Conservation (phyloP, 2,113 vertebrate species). For the Periophthalmodon schlosseri region DNA sequence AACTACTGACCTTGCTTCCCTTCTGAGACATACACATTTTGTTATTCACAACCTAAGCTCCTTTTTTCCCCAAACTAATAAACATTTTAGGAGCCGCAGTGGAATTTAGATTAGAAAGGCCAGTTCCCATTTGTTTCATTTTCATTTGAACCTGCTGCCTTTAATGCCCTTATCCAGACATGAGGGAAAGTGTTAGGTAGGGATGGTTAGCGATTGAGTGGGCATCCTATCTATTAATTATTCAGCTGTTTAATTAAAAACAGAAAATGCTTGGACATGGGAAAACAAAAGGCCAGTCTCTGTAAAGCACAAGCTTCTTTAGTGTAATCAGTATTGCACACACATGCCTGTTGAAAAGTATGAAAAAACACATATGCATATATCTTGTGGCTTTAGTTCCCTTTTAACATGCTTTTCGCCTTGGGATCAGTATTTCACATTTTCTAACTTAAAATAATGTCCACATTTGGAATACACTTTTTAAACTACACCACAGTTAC, state of each 20-base stretch:
- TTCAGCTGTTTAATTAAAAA: conserved; percentile 27
- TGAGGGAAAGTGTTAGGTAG: conserved; percentile 9
- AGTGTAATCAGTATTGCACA: conserved; percentile 29
- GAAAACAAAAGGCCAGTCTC: neutral
- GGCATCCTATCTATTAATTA: conserved; percentile 5
- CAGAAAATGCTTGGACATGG: conserved; percentile 9
- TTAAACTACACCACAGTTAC: too few species aligned
- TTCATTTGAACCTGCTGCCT: neutral
- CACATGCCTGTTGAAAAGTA: conserved; percentile 36
- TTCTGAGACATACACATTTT: conserved; percentile 1
- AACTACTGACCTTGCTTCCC: conserved; percentile 1
- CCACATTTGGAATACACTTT: too few species aligned
- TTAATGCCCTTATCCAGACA: neutral
- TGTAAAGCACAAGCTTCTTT: neutral
- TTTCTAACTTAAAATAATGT: too few species aligned
- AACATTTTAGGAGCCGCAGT: conserved; percentile 9
- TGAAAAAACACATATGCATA: conserved; percentile 6
- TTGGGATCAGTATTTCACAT: too few species aligned
- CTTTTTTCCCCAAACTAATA: conserved; percentile 4
- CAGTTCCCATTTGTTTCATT: conserved; percentile 6
- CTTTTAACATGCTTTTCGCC: too few species aligned
- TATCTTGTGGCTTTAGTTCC: too few species aligned
- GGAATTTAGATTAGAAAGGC: conserved; percentile 6
- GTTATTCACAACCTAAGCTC: neutral
- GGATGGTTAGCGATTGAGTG: neutral